Base-by-base conservation (phyloP, 2,888 invertebrate genomes). In the Catocala fraxini region DNA sequence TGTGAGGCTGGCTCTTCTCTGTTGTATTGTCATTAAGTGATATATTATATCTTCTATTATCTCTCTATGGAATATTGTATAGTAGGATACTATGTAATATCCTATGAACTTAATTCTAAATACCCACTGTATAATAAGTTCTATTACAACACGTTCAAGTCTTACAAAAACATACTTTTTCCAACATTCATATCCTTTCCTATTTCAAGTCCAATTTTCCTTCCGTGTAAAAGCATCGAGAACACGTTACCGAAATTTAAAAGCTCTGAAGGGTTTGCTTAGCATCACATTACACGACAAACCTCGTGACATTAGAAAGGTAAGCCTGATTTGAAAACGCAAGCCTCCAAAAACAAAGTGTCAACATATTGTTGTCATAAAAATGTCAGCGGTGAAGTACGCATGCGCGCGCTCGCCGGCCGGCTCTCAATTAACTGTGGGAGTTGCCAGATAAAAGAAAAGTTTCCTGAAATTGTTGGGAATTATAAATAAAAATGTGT, bases 391-490 rank as follows among this genome's bases (percentile, higher is more conserved):
- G 25, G 0, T 0, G 13, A 5, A 66, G 10, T n/a, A 63, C 81
- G 73, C 80, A 79, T 60, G 81, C 80, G 81, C 71, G 75, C 48
- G 56, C 68, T 67, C 51, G 69, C 74, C 71, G 74, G 74, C 71
- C 68, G 66, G 63, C 68, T 71, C 67, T 61, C 65, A 70, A 68
- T 76, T 71, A 69, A 52, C 63, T 51, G 35, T 51, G 35, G 43
- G 56, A 54, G 73, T 77, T 78, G 70, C 80, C 73, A 77, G 64
- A 25, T 33, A 59, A 10, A 34, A 51, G 34, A 10, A 42, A 9
- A 60, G 51, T 46, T 61, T 68, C 57, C 70, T 70, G 33, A 34
- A 51, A 58, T n/a, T 45, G 57, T 12, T 59, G 11, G 68, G 58
- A 56, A 59, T 25, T 25, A 25, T 25, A 25, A 25, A 25, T 25